Evolutionary conservation across 2,113 vertebrate genomes (phyloP), one percentile per base, ranked within the genome.

Genomic region (Scatophagus argus): DNA sequence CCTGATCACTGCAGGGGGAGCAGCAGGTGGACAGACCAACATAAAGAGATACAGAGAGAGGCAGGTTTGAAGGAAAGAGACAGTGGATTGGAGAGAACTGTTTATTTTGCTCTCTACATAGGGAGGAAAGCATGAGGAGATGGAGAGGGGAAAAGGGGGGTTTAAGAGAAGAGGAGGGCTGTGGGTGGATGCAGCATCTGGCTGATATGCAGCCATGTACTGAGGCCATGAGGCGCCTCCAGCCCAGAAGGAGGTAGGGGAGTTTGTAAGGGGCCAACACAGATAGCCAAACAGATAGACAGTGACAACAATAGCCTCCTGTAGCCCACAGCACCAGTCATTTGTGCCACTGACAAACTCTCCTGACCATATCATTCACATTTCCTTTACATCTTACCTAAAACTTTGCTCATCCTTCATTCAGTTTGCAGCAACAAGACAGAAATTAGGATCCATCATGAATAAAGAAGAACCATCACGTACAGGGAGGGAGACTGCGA

Each of bases 391-490:
- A 19, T 63, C 23, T 83, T 10, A 63, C 56, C 43, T 39, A 56
- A 82, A 84, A 88, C 77, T 82, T 68, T 76, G 29, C 79, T 85
- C 58, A 69, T 84, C 64, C 74, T 46, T 82, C 54, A 71, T 77
- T 81, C 69, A 49, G 41, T 77, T 73, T 69, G 79, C 32, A 10
- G 60, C 41, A 75, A 77, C 58, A 64, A 51, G 70, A 72, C 36
- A 41, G 81, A 85, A 87, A 88, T 76, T 70, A 80, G 77, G 66
- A 67, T 46, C 78, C 47, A 46, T 75, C 60, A 65, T 79, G 73
- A 90, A 90, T 90, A 85, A 90, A 86, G 88, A 90, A 66, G 65
- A 83, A 71, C 39, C 21, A 73, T 79, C 84, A 79, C 43, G 38
- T 73, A 63, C 39, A 31, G 43, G 36, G 38, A 74, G 67, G 46